Base-by-base conservation (phyloP, 1,140 invertebrate species). In the Neodiprion lecontei region DNA sequence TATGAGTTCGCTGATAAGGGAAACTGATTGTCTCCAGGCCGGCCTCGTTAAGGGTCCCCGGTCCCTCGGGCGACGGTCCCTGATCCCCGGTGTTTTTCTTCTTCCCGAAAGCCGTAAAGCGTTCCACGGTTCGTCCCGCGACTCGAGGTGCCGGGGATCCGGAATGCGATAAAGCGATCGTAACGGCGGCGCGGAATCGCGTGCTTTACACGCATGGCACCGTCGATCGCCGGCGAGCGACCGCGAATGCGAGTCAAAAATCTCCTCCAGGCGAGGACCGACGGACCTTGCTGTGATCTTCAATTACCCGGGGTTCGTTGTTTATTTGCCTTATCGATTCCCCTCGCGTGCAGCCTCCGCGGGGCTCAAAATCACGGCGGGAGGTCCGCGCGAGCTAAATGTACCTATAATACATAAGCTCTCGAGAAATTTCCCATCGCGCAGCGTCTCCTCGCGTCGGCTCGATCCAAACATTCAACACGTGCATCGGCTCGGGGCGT, bases 1-100 rank as follows among this genome's bases (percentile, higher is more conserved):
- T 84, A 79, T 79, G 82, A 81, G 76, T 75, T 72, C 72, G 66
- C 76, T 76, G 80, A 86, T 83, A 84, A 83, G 80, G 77, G 78
- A 82, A 87, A 85, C 76, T 84, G 79, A 87, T 85, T 79, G 72
- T 76, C 14, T 12, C 40, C 9, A 28, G 50, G 53, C 53, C 53
- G 53, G 53, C 53, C 53, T 61, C 53, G 53, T 61, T 61, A 61
- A 61, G 53, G 53, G 53, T 17, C 53, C 53, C 53, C 53, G 53
- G 53, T 61, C 53, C n/a, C n/a, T 17, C n/a, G 53, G 53, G 11
- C 53, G 28, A 5, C 28, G 53, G 53, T 61, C n/a, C n/a, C 53
- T 61, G 53, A 61, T 61, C 53, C 53, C 53, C 7, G n/a, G 53
- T 61, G 53, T 61, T 61, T 61, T 61, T 61, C 11, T 61, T 61